A percentile compares a stretch with the other conserved stretches of the same genome.
Conservation (phyloP, 2,888 invertebrate species). For the Philereme transversata region DNA sequence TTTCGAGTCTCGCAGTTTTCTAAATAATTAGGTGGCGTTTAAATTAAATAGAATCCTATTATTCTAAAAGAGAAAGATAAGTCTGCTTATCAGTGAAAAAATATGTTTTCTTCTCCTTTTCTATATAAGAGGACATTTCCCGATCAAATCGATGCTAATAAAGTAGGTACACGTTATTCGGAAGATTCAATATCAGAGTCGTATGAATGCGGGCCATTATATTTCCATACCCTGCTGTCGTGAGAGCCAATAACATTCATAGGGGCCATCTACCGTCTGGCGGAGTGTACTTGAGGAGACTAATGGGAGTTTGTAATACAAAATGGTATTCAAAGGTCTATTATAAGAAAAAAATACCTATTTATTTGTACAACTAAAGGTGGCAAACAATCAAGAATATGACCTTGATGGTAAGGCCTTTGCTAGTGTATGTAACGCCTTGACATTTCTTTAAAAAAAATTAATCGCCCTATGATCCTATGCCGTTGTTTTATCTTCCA, state of each 20-base stretch:
- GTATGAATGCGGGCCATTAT: constrained; percentile 15
- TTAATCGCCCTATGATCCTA: too few species aligned
- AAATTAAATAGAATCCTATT: too few species aligned
- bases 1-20: too few species aligned
- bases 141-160: neutral
- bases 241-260: constrained; percentile 24
- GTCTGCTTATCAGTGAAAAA: too few species aligned
- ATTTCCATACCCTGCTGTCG: constrained; percentile 16
- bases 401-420: too few species aligned
- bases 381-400: too few species aligned
- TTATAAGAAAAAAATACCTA: too few species aligned
- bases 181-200: constrained; percentile 12
- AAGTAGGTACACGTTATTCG: constrained; percentile 5
- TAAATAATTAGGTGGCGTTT: too few species aligned
- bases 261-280: constrained; percentile 8
- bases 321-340: neutral
- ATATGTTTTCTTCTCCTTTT: neutral
- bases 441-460: too few species aligned
- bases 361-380: neutral
- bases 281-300: constrained; percentile 17
- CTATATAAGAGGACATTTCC: neutral
- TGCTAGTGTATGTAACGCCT: too few species aligned
- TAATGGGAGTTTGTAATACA: constrained; percentile 2
- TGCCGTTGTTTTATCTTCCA: too few species aligned
- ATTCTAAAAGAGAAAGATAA: too few species aligned